Conservation (phyloP, 2,888 invertebrate genomes). For the Caprella mutica region DNA sequence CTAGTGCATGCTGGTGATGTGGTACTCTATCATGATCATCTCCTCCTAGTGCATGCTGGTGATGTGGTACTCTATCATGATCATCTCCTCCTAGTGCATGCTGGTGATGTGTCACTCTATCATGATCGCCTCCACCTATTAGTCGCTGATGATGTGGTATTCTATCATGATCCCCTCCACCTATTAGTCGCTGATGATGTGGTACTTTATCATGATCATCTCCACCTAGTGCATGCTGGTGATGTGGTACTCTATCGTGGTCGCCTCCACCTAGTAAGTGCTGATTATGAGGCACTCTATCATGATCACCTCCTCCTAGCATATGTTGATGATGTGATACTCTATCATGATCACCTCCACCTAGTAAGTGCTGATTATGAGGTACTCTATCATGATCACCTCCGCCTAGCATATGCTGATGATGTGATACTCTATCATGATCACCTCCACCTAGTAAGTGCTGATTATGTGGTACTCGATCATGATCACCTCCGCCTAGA, state of each 20-base stretch:
- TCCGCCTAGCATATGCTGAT: neutral
- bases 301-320: conserved; percentile 5
- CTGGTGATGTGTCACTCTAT: neutral
- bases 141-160: neutral
- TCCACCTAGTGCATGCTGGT: neutral
- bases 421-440: conserved; percentile 4
- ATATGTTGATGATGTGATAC: neutral
- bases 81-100: conserved; percentile 8
- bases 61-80: conserved; percentile 5
- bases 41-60: neutral
- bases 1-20: neutral
- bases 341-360: neutral
- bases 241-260: neutral
- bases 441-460: conserved; percentile 6
- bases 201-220: conserved; percentile 6
- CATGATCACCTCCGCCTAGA: conserved; percentile 12
- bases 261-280: conserved; percentile 1
- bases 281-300: conserved; percentile 1
- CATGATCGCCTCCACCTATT: conserved; percentile 10
- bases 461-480: neutral
- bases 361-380: neutral
- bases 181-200: conserved; percentile 7
- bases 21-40: conserved; percentile 8
- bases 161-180: conserved; percentile 13
- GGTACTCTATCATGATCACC: conserved; percentile 7